phyloP scores from a whole-genome alignment of 1,140 invertebrate genomes.

The Matsumurasca onukii region DNA sequence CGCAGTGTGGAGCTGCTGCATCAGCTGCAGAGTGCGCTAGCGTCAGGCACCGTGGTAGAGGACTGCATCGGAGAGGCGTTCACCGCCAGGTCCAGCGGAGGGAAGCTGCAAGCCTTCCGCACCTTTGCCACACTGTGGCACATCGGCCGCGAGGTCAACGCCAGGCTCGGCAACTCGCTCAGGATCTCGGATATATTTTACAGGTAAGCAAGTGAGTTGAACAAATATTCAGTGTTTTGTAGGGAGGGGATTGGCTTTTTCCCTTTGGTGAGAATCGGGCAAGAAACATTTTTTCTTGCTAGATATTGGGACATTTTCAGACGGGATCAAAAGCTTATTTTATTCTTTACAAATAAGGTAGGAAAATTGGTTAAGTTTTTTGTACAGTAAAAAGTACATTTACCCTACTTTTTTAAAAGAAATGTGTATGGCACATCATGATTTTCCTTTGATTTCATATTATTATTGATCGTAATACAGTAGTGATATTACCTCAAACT shows the following conservation, averaged over 20 bases:
- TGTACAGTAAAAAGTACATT: too few relatives aligned
- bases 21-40: constrained; percentile 67
- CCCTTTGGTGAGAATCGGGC: not conserved
- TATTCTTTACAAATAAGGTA: too few relatives aligned
- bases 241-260: too few relatives aligned
- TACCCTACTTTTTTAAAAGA: too few relatives aligned
- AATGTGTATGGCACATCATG: too few relatives aligned
- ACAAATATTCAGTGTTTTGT: not conserved
- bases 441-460: too few relatives aligned
- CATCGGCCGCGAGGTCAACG: constrained; percentile 64
- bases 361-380: too few relatives aligned
- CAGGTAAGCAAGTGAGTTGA: constrained; percentile 38
- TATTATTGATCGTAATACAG: too few relatives aligned
- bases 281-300: too few relatives aligned
- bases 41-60: constrained; percentile 62
- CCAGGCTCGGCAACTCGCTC: constrained; percentile 39
- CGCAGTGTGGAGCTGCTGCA: constrained; percentile 67
- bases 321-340: too few relatives aligned
- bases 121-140: constrained; percentile 80
- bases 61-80: constrained; percentile 63
- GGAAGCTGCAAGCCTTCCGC: constrained; percentile 64
- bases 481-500: too few relatives aligned
- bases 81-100: constrained; percentile 45
- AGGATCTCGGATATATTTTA: constrained; percentile 43
- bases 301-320: not conserved